Evolutionary conservation across 2,888 invertebrate species (phyloP), one percentile per base, ranked within the genome.

Genomic region (Tenthredo amoena): DNA sequence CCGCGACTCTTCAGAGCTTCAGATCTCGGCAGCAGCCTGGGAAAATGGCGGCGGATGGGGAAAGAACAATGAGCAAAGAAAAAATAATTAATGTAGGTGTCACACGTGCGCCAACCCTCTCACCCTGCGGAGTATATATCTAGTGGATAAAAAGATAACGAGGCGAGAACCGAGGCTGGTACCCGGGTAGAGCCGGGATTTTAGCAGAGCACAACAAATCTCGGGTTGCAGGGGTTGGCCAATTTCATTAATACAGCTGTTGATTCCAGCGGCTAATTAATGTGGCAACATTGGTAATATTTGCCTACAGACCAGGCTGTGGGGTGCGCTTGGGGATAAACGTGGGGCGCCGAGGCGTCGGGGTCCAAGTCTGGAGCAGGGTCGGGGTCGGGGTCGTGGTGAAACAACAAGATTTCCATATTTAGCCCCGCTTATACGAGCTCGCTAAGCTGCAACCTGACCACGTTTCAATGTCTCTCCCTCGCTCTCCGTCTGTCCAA

Each of bases 71-170:
- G 89, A 89, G 89, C 87, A 89, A 90, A 90, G 89, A 89, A 91
- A 91, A 92, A 92, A 92, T 92, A 92, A 92, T 92, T 92, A 92
- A 92, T 92, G 91, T 90, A 89, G 89, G 89, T 89, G 90, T 91
- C 91, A 91, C 90, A 88, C 90, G 90, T 90, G 89, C 90, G 87
- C 86, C 86, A 85, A 85, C 86, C 72, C 83, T 58, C 68, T 85
- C 82, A 82, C 85, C 83, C 84, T 71, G 15, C 43, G 65, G 26
- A 18, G 43, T 43, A 71, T 83, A 37, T 15, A 37, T 26, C 87
- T 87, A 87, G 79, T 87, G 87, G 88, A 88, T 89, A 89, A 90
- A 90, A 90, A 90, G 90, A 91, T 91, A 91, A 91, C 91, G 90
- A 91, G 90, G 87, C 90, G 50, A 15, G 84, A 37, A 21, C 21